Base-by-base conservation (phyloP, 1,140 invertebrate genomes). In the Drosophila teissieri region DNA sequence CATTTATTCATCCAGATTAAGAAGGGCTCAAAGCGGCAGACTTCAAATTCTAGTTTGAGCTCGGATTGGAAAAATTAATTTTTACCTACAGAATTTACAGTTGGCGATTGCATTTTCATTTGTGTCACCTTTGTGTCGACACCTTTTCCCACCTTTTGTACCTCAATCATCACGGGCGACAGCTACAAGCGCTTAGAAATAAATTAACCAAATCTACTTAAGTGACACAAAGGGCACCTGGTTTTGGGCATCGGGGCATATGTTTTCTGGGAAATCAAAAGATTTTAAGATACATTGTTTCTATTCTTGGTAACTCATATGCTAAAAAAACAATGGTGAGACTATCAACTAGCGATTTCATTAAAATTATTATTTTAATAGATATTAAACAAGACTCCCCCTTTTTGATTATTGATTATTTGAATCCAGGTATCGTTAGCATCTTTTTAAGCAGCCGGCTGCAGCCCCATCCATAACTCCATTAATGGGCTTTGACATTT, bases 401-500 rank as follows among this genome's bases (percentile, higher is more conserved):
- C 0, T 40, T 4, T 42, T 8, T 42, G 15, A 31, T 31, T 31
- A 10, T 10, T 8, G 31, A 31, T 31, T 31, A 31, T 31, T 31
- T 31, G 3, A 31, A 31, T 31, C 10, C 31, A 31, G 31, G 31
- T 31, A 31, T 31, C 8, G 7, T 2, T 31, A 8, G 31, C 31
- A 31, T 31, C 31, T 8, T 8, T 27, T n/a, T 11, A 19, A 17
- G 11, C 8, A 40, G 19, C 19, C 19, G 19, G 19, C 19, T 19
- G 19, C 1, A 19, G 7, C 36, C 6, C 10, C 63, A 64, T 64
- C 53, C 56, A 61, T 79, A 67, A 88, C 67, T 65, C 60, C 48
- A 27, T 46, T 88, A 88, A 89, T 88, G 88, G 83, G 88, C 84
- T 73, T 83, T 88, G 83, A 89, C 83, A 73, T 77, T 69, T 55